Percentiles rank a stretch among this genome's conserved stretches.
Conservation (phyloP, 2,888 invertebrate species). For the Pegoplata infirma region DNA sequence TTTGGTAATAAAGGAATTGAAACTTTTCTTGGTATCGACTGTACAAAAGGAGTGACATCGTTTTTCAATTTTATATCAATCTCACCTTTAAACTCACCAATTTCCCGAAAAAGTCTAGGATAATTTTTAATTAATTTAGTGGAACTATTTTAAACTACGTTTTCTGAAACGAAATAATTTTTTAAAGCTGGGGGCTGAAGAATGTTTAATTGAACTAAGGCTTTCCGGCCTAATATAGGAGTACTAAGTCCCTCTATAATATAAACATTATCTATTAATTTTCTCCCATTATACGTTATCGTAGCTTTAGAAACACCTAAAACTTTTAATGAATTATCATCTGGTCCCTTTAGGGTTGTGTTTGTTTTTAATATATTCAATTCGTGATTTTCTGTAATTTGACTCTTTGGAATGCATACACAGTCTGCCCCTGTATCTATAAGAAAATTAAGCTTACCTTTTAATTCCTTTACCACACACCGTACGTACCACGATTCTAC, state of each 20-base stretch:
- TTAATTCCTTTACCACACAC: neutral
- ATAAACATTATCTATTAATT: neutral
- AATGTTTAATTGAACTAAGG: neutral
- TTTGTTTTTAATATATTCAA: neutral
- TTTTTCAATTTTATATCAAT: too few species aligned
- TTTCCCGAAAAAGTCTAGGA: too few species aligned
- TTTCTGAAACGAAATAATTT: neutral
- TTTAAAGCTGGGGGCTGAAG: constrained; percentile 1
- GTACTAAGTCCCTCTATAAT: neutral
- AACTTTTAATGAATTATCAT: neutral
- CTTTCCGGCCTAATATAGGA: constrained; percentile 1
- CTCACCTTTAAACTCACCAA: too few species aligned
- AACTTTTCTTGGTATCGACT: constrained; percentile 9
- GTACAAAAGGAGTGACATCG: neutral
- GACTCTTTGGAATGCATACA: constrained; percentile 1
- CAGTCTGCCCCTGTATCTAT: constrained; percentile 26
- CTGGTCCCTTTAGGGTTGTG: neutral
- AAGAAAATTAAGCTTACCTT: neutral
- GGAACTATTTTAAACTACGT: too few species aligned
- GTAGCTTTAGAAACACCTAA: neutral
- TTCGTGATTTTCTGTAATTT: neutral
- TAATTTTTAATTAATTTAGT: too few species aligned
- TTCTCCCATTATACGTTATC: neutral
- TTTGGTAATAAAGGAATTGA: neutral
- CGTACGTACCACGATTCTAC: neutral